These are phyloP conservation scores for Phania funesta DNA, from an alignment of 2,888 invertebrate species.

Conservation along the genomic window DNA sequence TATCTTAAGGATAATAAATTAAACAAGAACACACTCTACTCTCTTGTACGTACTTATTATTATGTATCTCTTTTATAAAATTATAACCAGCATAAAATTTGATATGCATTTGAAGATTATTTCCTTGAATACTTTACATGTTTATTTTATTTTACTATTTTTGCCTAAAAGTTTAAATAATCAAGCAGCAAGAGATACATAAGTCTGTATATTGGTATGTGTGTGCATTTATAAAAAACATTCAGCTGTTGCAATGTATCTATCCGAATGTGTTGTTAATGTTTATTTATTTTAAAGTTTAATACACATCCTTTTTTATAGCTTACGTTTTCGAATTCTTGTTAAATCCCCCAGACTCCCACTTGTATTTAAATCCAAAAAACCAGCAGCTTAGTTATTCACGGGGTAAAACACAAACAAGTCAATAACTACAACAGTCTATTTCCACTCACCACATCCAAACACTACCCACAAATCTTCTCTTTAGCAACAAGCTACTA, in stretches of 20 bases:
- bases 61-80: not conserved
- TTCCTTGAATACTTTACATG: constrained; percentile 30
- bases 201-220: no score
- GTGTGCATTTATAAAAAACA: not conserved
- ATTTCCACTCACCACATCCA: constrained; percentile 7
- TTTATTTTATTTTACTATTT: not conserved
- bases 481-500: not conserved
- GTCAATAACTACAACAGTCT: constrained; percentile 43
- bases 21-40: not conserved
- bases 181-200: not conserved
- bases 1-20: constrained; percentile 57
- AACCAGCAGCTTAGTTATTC: constrained; percentile 22
- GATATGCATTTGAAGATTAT: constrained; percentile 50
- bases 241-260: constrained; percentile 19
- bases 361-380: constrained; percentile 22
- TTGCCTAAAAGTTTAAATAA: not conserved
- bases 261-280: constrained; percentile 50
- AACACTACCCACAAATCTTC: constrained; percentile 15
- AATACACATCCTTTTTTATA: constrained; percentile 21
- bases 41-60: not conserved
- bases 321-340: not conserved
- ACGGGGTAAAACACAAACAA: constrained; percentile 21
- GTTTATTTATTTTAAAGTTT: constrained; percentile 54
- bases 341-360: constrained; percentile 29
- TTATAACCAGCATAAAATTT: not conserved